Percentiles rank a stretch among this genome's conserved stretches.
phyloP scores from a whole-genome alignment of 2,888 invertebrate genomes.

The Dione juno region DNA sequence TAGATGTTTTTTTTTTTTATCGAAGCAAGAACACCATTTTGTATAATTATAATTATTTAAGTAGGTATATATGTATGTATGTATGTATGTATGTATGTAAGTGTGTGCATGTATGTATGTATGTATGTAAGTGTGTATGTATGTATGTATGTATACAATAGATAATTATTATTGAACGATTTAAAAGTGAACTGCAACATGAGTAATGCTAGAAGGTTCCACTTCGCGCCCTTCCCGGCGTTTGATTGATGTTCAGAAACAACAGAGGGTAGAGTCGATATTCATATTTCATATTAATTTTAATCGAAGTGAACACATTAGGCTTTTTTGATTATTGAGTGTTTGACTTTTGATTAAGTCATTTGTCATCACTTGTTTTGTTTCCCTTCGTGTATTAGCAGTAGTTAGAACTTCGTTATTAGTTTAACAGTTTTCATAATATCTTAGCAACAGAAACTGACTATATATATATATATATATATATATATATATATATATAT shows the following conservation, averaged over 20 bases:
- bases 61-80: no score
- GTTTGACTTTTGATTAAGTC: neutral
- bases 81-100: no score
- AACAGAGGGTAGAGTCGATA: slow-evolving; percentile 19
- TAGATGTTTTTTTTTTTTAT: no score
- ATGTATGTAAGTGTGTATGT: no score
- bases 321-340: neutral
- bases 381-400: neutral
- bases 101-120: no score
- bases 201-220: slow-evolving; percentile 10
- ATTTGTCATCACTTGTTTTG: neutral
- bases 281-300: slow-evolving; percentile 18
- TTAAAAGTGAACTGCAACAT: slow-evolving; percentile 4
- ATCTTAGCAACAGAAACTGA: no score
- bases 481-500: no score
- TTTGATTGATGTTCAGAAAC: slow-evolving; percentile 16
- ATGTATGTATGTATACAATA: neutral
- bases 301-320: neutral
- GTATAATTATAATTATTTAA: no score
- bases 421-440: no score
- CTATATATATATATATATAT: no score
- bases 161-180: slow-evolving; percentile 8
- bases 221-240: neutral
- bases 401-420: no score
- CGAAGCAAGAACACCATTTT: no score